Percentiles rank a stretch among this genome's conserved stretches.
These are phyloP conservation scores for Taxidea taxus DNA, from an alignment of 2,113 vertebrate genomes.

Conservation along the genomic window DNA sequence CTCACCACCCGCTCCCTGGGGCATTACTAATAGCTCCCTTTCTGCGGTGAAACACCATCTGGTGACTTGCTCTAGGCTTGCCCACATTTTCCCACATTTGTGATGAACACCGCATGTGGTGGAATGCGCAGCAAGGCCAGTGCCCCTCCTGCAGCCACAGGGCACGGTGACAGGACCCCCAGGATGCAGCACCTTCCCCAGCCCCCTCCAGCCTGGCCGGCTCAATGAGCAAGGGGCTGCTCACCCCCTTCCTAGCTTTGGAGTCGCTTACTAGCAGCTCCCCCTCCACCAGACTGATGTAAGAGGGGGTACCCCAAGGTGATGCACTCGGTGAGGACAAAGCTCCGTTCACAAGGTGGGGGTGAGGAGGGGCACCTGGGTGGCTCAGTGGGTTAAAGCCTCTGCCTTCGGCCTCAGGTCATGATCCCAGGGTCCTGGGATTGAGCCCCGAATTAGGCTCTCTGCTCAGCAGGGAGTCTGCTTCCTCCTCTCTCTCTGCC, in stretches of 20 bases:
- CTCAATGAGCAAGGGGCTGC: not conserved
- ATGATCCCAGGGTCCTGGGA: too few relatives aligned
- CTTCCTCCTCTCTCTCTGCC: too few relatives aligned
- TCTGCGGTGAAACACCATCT: not conserved
- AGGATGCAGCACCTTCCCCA: not conserved
- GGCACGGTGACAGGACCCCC: rapidly evolving
- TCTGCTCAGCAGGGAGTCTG: too few relatives aligned
- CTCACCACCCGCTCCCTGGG: not conserved
- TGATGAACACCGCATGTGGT: rapidly evolving
- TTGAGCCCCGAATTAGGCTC: rapidly evolving
- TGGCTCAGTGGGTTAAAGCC: too few relatives aligned
- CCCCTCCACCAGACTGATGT: not conserved
- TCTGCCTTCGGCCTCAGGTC: too few relatives aligned
- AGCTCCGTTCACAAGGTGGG: not conserved
- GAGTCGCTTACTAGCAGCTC: not conserved
- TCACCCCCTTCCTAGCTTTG: not conserved
- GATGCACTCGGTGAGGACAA: rapidly evolving
- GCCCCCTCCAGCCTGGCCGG: not conserved
- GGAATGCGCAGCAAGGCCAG: not conserved
- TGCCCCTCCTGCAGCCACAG: not conserved
- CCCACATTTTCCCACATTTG: not conserved
- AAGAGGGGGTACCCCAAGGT: not conserved
- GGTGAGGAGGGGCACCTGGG: too few relatives aligned
- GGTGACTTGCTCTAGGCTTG: not conserved
- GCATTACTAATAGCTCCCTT: not conserved